A percentile compares a stretch with the other conserved stretches of the same genome.
Conservation (phyloP, 2,113 vertebrate genomes). For the Pollimyrus isidori region DNA sequence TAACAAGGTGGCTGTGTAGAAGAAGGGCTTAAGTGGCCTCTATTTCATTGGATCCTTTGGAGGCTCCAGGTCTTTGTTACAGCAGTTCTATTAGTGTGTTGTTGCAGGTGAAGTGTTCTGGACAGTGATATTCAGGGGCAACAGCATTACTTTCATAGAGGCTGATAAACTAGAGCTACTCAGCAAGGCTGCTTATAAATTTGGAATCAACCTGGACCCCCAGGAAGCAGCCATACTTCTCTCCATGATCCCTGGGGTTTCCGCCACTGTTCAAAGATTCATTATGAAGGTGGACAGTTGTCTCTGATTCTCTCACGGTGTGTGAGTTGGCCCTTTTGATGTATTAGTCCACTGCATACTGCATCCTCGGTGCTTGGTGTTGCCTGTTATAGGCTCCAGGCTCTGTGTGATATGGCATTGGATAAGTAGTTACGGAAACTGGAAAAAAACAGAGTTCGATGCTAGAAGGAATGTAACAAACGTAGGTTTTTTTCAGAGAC, state of each 20-base stretch:
- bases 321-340: neutral
- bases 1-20: neutral
- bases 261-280: neutral
- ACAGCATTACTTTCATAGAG: neutral
- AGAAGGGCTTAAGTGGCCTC: neutral
- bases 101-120: neutral
- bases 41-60: neutral
- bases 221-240: neutral
- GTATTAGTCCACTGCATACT: neutral
- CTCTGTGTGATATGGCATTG: neutral
- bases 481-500: neutral
- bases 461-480: neutral
- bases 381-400: neutral
- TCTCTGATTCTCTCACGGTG: neutral
- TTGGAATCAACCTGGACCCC: neutral
- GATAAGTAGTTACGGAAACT: neutral
- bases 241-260: neutral
- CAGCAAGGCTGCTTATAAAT: neutral
- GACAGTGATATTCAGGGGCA: neutral
- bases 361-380: neutral
- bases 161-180: neutral
- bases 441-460: neutral
- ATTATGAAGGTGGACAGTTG: neutral
- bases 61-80: neutral
- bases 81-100: neutral